phyloP scores from a whole-genome alignment of 2,113 vertebrate species.

The Cyanoramphus novaezelandiae region DNA sequence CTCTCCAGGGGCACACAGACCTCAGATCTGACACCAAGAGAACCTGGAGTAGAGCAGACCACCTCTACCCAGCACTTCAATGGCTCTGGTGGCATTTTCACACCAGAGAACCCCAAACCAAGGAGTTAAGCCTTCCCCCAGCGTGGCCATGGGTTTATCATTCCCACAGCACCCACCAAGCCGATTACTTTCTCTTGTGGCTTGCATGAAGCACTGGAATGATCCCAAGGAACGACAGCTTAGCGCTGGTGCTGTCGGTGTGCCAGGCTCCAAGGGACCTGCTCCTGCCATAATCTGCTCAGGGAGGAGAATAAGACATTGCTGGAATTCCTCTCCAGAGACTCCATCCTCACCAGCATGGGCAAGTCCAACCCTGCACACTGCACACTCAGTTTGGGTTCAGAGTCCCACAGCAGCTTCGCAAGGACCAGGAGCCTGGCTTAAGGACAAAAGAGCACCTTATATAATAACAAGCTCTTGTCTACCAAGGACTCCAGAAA shows the following conservation, averaged over 20 bases:
- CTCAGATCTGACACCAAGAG: accelerated
- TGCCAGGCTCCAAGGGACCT: background rate
- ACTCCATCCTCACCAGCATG: background rate
- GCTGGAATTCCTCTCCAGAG: constrained; percentile 58
- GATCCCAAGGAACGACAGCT: background rate
- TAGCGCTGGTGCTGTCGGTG: accelerated
- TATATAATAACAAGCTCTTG: background rate
- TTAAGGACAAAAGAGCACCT: background rate
- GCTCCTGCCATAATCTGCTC: background rate
- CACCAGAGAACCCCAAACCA: background rate
- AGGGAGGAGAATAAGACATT: constrained; percentile 54
- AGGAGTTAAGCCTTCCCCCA: background rate
- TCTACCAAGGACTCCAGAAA: background rate
- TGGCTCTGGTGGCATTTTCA: accelerated
- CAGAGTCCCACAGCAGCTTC: background rate
- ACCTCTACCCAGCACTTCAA: no score
- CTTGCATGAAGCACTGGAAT: accelerated
- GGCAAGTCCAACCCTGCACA: constrained; percentile 47
- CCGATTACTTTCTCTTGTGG: background rate
- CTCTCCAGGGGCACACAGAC: background rate
- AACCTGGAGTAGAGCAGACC: background rate
- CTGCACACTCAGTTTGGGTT: background rate
- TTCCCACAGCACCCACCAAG: background rate
- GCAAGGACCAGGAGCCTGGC: background rate
- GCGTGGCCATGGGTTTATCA: accelerated